Percentiles rank a stretch among this genome's conserved stretches.
phyloP scores from a whole-genome alignment of 2,113 vertebrate genomes.

The Phyllopteryx taeniolatus region DNA sequence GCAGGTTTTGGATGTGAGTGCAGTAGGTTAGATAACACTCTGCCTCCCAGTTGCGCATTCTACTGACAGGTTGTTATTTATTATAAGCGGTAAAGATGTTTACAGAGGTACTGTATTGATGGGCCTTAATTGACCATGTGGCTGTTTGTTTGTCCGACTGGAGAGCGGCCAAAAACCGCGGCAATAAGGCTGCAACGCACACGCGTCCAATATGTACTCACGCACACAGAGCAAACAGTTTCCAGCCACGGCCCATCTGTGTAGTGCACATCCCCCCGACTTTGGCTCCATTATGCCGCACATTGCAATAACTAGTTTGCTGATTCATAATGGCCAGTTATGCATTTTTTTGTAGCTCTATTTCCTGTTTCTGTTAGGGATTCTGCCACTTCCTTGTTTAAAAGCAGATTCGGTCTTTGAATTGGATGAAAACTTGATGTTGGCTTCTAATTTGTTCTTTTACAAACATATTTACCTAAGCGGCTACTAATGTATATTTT shows the following conservation, averaged over 20 bases:
- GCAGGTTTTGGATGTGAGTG: neutral
- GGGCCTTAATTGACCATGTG: constrained; percentile 73
- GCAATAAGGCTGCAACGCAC: constrained; percentile 20
- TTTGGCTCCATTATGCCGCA: constrained; percentile 30
- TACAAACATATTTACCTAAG: neutral
- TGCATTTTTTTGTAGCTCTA: constrained; percentile 4
- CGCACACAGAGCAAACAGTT: constrained; percentile 21
- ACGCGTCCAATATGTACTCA: constrained; percentile 13
- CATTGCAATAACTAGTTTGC: constrained; percentile 9
- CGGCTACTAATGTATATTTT: neutral
- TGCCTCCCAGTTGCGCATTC: constrained; percentile 32
- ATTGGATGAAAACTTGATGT: constrained; percentile 22
- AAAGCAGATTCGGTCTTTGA: constrained; percentile 16
- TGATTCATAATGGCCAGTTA: constrained; percentile 20
- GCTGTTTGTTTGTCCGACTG: constrained; percentile 58
- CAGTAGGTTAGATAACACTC: constrained; percentile 7
- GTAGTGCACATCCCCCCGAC: constrained; percentile 26
- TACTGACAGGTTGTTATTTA: constrained; percentile 61
- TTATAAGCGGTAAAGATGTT: constrained; percentile 63
- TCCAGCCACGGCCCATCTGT: constrained; percentile 38
- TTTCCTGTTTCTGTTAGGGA: neutral
- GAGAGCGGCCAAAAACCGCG: constrained; percentile 44
- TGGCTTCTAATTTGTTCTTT: neutral
- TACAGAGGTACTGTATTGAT: constrained; percentile 69
- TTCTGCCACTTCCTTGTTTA: constrained; percentile 22